A percentile compares a stretch with the other conserved stretches of the same genome.
phyloP scores from a whole-genome alignment of 2,797 vertebrate genomes.

The Discoglossus pictus region DNA sequence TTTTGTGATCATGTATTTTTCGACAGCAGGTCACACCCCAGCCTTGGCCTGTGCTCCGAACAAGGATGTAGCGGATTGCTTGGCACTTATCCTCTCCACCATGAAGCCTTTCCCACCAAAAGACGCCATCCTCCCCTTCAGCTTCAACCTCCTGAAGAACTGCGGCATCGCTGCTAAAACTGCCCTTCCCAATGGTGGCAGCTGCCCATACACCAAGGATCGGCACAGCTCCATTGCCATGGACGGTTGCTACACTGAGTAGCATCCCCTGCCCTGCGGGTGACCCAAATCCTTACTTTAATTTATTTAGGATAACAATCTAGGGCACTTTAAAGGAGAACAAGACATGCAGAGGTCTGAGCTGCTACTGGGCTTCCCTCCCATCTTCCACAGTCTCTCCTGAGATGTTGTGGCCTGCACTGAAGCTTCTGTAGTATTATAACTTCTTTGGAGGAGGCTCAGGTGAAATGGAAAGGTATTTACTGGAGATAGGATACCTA shows the following conservation, averaged over 20 bases:
- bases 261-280: conserved; percentile 61
- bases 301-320: conserved; percentile 80
- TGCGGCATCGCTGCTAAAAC: conserved; percentile 83
- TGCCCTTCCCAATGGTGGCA: conserved; percentile 80
- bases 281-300: conserved; percentile 73
- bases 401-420: conserved; percentile 37
- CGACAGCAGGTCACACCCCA: conserved; percentile 84
- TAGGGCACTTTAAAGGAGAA: conserved; percentile 83
- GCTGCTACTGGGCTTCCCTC: conserved; percentile 37
- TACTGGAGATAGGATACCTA: background rate
- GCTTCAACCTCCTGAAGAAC: conserved; percentile 91
- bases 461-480: background rate
- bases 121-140: conserved; percentile 83
- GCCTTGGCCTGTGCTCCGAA: conserved; percentile 95
- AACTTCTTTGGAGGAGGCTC: conserved; percentile 30
- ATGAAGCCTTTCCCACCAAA: conserved; percentile 97
- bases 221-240: conserved; percentile 78
- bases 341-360: conserved; percentile 62
- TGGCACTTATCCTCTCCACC: conserved; percentile 96
- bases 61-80: conserved; percentile 94
- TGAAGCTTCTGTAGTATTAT: conserved; percentile 41
- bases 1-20: background rate
- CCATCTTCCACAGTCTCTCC: conserved; percentile 18
- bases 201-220: conserved; percentile 79
- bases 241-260: conserved; percentile 93